phyloP scores from a whole-genome alignment of 2,113 vertebrate genomes.

The Oncorhynchus nerka region DNA sequence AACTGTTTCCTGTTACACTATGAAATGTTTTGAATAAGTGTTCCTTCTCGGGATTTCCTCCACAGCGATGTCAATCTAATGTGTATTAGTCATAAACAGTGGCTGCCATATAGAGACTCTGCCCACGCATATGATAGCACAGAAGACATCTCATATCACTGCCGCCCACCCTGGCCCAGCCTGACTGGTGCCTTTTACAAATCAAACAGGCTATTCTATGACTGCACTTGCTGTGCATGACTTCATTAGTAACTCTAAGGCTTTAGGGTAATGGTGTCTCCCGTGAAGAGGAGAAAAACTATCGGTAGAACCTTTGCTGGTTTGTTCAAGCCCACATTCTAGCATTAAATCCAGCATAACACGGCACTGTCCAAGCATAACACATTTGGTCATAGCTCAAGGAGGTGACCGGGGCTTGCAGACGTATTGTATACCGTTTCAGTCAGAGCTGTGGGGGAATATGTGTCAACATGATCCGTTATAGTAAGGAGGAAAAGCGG shows the following conservation, averaged over 20 bases:
- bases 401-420: slow-evolving; percentile 85
- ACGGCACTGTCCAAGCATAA: slow-evolving; percentile 83
- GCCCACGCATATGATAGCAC: slow-evolving; percentile 20
- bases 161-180: background rate
- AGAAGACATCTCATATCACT: slow-evolving; percentile 23
- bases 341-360: slow-evolving; percentile 81
- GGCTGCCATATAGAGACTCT: slow-evolving; percentile 22
- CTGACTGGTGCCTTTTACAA: slow-evolving; percentile 16
- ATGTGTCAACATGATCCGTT: slow-evolving; percentile 92
- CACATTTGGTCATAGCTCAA: slow-evolving; percentile 88
- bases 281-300: slow-evolving; percentile 22
- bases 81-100: slow-evolving; percentile 27
- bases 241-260: slow-evolving; percentile 46
- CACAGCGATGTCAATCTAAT: slow-evolving; percentile 20
- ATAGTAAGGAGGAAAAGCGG: slow-evolving; percentile 79
- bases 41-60: slow-evolving; percentile 31
- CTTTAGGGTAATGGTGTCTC: slow-evolving; percentile 32
- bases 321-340: slow-evolving; percentile 76
- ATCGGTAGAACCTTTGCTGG: slow-evolving; percentile 57
- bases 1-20: background rate
- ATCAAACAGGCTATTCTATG: slow-evolving; percentile 44
- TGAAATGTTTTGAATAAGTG: slow-evolving; percentile 22
- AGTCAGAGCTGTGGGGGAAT: slow-evolving; percentile 80
- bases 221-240: slow-evolving; percentile 32
- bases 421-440: slow-evolving; percentile 82